Evolutionary conservation across 2,797 vertebrate species (phyloP), one percentile per base, ranked within the genome.

Genomic region (Clarias fuscus): DNA sequence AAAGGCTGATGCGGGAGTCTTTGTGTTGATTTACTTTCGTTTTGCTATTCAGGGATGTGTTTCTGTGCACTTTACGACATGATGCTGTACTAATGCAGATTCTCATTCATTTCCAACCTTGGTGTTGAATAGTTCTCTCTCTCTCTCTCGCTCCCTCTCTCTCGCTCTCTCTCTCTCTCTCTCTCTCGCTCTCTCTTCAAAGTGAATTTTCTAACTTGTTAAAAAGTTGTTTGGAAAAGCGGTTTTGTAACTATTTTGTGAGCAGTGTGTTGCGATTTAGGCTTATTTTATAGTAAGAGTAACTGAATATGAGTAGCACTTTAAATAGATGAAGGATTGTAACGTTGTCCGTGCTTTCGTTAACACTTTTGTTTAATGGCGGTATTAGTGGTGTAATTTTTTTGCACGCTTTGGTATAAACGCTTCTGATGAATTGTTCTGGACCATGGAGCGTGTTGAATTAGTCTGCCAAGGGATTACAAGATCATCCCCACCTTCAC

Each of bases 21-120:
- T 43, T 58, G 68, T 22, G 40, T 72, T 84, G 0, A 48, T 27
- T 59, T 62, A 15, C 27, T 18, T 64, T 77, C 70, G 43, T 79
- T 87, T 84, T 80, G 84, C 84, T 71, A 22, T 82, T 88, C 85
- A 84, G 84, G 86, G 86, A 87, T 40, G 84, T 88, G 83, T 88
- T 90, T 68, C 79, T 76, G 76, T 85, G 89, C 89, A 88, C 87
- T 88, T 90, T 86, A 89, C 43, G 71, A 83, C 62, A 70, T 48
- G 53, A 84, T 48, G 81, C 81, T 80, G 81, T 86, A 79, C 48
- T 75, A 83, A 65, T 24, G 82, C 61, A 58, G 67, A 73, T 27
- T 67, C 30, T 43, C 61, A 2, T 84, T 37, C 68, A 72, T 73
- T 65, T 80, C 71, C 76, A 72, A n/a, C 56, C 77, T 85, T 30